phyloP scores from a whole-genome alignment of 2,113 vertebrate genomes.

The Gadus macrocephalus region DNA sequence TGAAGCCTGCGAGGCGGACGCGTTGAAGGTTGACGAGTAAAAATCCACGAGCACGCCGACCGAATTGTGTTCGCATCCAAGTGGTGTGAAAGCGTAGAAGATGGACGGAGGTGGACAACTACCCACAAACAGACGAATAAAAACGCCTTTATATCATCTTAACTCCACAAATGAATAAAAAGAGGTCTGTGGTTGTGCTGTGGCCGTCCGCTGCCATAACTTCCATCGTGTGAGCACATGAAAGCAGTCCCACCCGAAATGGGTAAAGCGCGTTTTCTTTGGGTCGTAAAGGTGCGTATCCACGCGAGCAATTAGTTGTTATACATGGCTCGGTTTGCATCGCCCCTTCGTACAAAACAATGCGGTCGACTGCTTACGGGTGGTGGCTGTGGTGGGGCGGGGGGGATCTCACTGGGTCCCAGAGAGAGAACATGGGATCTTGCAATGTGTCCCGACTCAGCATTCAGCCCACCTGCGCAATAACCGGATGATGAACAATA shows the following conservation, averaged over 20 bases:
- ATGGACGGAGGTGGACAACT: constrained; percentile 39
- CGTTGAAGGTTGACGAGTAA: constrained; percentile 42
- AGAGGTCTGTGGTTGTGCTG: no score
- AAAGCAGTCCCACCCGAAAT: constrained; percentile 54
- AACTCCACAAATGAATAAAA: no score
- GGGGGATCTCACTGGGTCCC: constrained; percentile 28
- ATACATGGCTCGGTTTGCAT: constrained; percentile 38
- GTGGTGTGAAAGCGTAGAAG: background rate
- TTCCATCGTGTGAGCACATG: constrained; percentile 48
- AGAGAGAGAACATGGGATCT: constrained; percentile 27
- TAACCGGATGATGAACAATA: constrained; percentile 3
- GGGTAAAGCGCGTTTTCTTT: constrained; percentile 17
- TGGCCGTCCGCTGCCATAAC: constrained; percentile 37
- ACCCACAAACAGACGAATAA: background rate
- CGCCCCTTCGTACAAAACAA: constrained; percentile 38
- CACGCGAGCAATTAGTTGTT: constrained; percentile 51
- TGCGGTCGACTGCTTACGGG: constrained; percentile 38
- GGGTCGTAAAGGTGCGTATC: constrained; percentile 24
- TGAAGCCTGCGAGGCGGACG: background rate
- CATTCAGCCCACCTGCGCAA: constrained; percentile 47
- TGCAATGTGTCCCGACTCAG: constrained; percentile 31
- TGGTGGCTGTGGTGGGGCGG: background rate
- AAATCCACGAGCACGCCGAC: constrained; percentile 20
- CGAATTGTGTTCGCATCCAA: background rate
- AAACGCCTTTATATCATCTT: background rate